Conservation (phyloP, 2,888 invertebrate genomes). For the Ichneumoninae sp. region DNA sequence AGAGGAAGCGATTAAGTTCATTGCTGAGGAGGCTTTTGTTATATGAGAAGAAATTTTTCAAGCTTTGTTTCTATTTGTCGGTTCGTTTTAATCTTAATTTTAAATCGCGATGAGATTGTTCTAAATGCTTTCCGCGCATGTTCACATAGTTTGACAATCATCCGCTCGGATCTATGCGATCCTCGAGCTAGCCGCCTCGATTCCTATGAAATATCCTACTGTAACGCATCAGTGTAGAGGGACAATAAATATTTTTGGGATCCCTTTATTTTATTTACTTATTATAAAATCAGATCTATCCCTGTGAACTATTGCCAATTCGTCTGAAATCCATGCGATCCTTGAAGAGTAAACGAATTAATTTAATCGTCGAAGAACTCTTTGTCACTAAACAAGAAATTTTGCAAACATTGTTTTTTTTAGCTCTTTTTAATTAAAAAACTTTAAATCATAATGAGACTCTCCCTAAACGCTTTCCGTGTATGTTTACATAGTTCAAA, state of each 20-base stretch:
- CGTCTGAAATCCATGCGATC: background rate
- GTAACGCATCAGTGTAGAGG: background rate
- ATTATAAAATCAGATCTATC: too few relatives aligned
- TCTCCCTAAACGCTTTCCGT: too few relatives aligned
- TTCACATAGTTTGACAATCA: background rate
- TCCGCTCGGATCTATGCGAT: conserved; percentile 31
- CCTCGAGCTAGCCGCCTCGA: background rate
- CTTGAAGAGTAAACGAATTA: too few relatives aligned
- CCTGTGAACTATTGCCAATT: background rate
- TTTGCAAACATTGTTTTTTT: too few relatives aligned
- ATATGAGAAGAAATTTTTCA: background rate
- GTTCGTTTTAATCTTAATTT: background rate
- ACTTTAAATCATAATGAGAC: too few relatives aligned
- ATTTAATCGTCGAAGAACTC: too few relatives aligned
- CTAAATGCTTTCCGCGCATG: background rate
- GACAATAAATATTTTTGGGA: conserved; percentile 46
- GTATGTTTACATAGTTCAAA: too few relatives aligned
- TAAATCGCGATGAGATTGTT: background rate
- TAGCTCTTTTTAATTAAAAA: too few relatives aligned
- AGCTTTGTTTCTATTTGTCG: background rate
- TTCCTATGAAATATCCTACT: conserved; percentile 13
- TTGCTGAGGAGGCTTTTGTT: background rate
- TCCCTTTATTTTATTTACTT: too few relatives aligned
- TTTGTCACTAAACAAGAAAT: too few relatives aligned
- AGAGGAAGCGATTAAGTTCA: too few relatives aligned